Conservation (phyloP, 2,888 invertebrate genomes). For the Tiphia femorata region DNA sequence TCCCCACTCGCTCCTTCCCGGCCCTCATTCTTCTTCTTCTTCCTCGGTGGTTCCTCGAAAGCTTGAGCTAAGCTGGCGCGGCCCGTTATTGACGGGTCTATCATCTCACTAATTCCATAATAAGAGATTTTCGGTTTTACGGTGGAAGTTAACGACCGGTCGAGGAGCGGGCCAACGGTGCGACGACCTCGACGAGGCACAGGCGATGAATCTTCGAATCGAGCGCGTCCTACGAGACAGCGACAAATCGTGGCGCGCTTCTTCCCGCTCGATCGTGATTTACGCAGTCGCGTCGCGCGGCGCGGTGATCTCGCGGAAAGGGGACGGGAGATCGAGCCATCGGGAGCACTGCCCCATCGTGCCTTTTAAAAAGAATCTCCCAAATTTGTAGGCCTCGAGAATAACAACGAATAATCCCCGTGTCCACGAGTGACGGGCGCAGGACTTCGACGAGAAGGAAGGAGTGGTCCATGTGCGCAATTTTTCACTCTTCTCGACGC, state of each 20-base stretch:
- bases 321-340: too few relatives aligned
- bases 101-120: conserved; percentile 66
- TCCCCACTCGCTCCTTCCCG: conserved; percentile 19
- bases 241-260: neutral
- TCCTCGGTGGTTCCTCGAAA: conserved; percentile 49
- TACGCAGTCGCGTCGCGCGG: too few relatives aligned
- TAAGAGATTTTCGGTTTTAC: conserved; percentile 60
- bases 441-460: too few relatives aligned
- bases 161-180: conserved; percentile 21
- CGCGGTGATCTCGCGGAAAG: too few relatives aligned
- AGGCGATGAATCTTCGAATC: neutral
- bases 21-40: conserved; percentile 19
- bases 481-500: neutral
- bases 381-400: too few relatives aligned
- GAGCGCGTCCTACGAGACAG: neutral
- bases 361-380: too few relatives aligned
- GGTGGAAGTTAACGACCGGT: conserved; percentile 53
- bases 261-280: neutral
- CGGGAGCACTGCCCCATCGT: too few relatives aligned
- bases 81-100: conserved; percentile 63
- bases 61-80: conserved; percentile 43
- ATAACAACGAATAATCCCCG: too few relatives aligned
- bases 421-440: too few relatives aligned
- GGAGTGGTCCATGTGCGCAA: too few relatives aligned
- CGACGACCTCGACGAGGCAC: conserved; percentile 43